phyloP scores from a whole-genome alignment of 2,113 vertebrate genomes.

The Ceyx margarethae region DNA sequence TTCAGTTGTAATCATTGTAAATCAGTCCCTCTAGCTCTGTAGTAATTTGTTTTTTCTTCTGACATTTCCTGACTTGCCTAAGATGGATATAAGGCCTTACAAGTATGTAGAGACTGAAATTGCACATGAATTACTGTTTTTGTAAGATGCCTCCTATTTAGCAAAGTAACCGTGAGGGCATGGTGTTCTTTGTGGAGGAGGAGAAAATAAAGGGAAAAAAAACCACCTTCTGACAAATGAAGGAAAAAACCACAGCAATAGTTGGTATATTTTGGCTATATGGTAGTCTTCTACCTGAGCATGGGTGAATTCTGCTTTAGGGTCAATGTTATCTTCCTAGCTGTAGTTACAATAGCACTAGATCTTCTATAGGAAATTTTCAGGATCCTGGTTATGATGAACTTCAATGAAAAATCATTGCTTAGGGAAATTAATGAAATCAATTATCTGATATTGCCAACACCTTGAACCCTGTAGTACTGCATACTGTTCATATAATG shows the following conservation, averaged over 20 bases:
- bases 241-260: background rate
- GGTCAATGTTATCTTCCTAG: background rate
- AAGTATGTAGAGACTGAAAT: background rate
- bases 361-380: background rate
- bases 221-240: background rate
- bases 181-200: background rate
- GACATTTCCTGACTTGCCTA: background rate
- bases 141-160: background rate
- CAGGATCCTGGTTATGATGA: background rate
- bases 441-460: background rate
- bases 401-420: background rate
- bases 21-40: background rate
- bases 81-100: background rate
- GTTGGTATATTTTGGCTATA: background rate
- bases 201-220: background rate
- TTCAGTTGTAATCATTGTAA: background rate
- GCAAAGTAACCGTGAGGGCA: background rate
- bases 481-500: background rate
- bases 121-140: background rate
- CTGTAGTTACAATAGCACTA: background rate
- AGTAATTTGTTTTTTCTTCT: background rate
- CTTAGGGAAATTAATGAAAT: background rate
- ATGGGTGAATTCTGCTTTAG: too few relatives aligned
- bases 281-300: background rate
- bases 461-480: background rate